Conservation (phyloP, 2,113 vertebrate genomes). For the Oceanites oceanicus region DNA sequence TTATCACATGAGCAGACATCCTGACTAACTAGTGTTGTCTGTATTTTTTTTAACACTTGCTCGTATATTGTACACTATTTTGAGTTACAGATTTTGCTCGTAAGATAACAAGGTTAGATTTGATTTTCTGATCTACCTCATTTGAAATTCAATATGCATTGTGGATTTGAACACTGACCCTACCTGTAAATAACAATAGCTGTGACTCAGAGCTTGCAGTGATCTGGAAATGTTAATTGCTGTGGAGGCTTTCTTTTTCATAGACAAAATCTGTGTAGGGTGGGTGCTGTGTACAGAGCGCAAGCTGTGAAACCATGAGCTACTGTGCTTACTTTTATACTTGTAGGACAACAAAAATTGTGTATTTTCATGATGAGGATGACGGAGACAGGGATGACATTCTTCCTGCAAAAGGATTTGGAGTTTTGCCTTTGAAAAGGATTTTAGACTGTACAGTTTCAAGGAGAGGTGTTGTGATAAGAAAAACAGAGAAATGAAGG, state of each 20-base stretch:
- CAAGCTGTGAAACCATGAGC: neutral
- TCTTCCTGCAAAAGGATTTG: neutral
- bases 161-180: neutral
- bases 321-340: neutral
- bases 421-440: neutral
- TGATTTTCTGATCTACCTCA: neutral
- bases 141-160: neutral
- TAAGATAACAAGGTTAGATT: neutral
- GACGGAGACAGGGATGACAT: neutral
- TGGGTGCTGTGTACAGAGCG: neutral
- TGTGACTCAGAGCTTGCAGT: neutral
- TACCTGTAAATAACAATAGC: neutral
- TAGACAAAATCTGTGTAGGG: neutral
- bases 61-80: neutral
- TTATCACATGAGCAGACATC: conserved; percentile 81
- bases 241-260: neutral
- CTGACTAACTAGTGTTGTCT: conserved; percentile 65
- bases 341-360: neutral
- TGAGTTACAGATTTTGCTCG: neutral
- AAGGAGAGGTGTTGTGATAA: neutral
- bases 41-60: conserved; percentile 22
- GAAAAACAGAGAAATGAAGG: neutral
- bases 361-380: neutral
- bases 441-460: neutral
- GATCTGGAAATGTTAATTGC: neutral